These are phyloP conservation scores for Gambusia holbrooki DNA, from an alignment of 2,113 vertebrate species.

Conservation along the genomic window DNA sequence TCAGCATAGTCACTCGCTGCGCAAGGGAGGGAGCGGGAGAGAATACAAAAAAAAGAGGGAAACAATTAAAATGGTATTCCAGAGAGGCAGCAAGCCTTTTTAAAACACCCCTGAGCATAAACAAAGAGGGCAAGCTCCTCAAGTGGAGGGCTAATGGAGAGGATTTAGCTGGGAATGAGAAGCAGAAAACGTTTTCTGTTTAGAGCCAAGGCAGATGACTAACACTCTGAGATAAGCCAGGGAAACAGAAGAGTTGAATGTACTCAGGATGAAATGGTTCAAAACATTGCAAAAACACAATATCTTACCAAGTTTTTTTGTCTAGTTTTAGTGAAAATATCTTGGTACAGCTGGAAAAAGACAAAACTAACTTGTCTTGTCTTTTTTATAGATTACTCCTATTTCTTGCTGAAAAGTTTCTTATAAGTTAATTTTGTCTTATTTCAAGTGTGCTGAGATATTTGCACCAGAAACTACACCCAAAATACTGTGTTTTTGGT, in stretches of 20 bases:
- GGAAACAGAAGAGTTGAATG: conserved; percentile 29
- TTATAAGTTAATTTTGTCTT: too few relatives aligned
- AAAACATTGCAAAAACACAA: too few relatives aligned
- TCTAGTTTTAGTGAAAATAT: too few relatives aligned
- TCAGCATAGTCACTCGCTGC: conserved; percentile 94
- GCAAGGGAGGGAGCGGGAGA: conserved; percentile 48
- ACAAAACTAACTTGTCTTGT: too few relatives aligned
- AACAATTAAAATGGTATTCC: conserved; percentile 79
- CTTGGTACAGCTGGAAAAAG: too few relatives aligned
- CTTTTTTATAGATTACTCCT: too few relatives aligned
- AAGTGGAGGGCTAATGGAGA: conserved; percentile 67
- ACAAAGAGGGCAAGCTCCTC: conserved; percentile 67
- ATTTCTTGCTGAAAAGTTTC: too few relatives aligned
- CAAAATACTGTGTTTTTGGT: too few relatives aligned
- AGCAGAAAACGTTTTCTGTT: conserved; percentile 49
- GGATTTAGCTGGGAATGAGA: conserved; percentile 65
- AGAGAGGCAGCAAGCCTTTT: conserved; percentile 39
- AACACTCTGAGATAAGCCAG: conserved; percentile 13
- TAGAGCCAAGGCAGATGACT: conserved; percentile 34
- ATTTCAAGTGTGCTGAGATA: too few relatives aligned
- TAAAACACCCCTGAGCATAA: conserved; percentile 52
- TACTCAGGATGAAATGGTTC: too few relatives aligned
- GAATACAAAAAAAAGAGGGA: conserved; percentile 53
- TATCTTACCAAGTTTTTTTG: too few relatives aligned
- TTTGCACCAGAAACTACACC: too few relatives aligned